These are phyloP conservation scores for Scopus umbretta DNA, from an alignment of 2,113 vertebrate species.

Conservation along the genomic window DNA sequence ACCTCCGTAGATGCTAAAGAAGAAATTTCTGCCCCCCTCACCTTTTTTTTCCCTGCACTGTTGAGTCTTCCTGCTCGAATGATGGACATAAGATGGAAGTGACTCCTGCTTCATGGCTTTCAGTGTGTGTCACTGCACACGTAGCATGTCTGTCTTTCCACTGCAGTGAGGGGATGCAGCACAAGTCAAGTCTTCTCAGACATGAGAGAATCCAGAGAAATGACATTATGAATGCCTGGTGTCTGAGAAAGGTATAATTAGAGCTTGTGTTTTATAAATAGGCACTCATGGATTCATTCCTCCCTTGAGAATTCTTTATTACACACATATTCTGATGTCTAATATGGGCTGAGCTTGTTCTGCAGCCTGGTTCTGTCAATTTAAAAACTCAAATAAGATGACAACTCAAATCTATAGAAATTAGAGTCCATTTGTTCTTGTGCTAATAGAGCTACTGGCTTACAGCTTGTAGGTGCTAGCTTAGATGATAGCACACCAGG, in stretches of 20 bases:
- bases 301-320: neutral
- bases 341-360: neutral
- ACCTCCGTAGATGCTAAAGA: neutral
- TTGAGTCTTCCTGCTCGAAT: neutral
- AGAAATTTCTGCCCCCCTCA: neutral
- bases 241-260: neutral
- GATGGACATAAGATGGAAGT: rapidly evolving
- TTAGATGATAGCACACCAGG: rapidly evolving
- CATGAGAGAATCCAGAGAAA: neutral
- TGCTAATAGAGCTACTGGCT: neutral
- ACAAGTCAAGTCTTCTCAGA: neutral
- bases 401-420: rapidly evolving
- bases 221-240: rapidly evolving
- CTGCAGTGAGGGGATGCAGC: rapidly evolving
- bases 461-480: neutral
- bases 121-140: rapidly evolving
- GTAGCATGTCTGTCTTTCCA: too few relatives aligned
- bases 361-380: neutral
- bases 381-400: rapidly evolving
- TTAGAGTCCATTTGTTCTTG: neutral
- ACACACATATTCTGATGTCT: neutral
- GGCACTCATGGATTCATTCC: neutral
- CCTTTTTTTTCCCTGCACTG: neutral
- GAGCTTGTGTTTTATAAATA: neutral
- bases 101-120: neutral